Percentiles rank a stretch among this genome's conserved stretches.
These are phyloP conservation scores for Oxyteleia sp. DNA, from an alignment of 2,888 invertebrate species.

Conservation along the genomic window DNA sequence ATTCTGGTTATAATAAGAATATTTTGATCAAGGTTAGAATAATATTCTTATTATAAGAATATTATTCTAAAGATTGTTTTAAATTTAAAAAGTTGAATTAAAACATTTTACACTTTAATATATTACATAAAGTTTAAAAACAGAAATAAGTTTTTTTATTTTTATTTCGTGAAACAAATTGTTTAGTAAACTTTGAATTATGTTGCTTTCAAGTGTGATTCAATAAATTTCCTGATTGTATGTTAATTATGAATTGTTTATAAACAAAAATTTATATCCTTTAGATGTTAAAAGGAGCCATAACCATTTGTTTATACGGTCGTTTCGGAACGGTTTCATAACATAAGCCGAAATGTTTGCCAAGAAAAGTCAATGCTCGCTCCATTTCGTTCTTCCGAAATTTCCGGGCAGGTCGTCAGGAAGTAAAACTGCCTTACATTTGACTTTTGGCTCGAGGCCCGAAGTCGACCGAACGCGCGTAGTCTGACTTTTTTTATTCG, in stretches of 20 bases:
- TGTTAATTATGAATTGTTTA: not conserved
- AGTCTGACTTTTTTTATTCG: slow-evolving; percentile 14
- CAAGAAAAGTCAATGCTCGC: slow-evolving; percentile 72
- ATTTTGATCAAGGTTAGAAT: too few species aligned
- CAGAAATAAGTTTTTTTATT: too few species aligned
- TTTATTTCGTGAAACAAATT: too few species aligned
- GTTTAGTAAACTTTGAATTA: too few species aligned
- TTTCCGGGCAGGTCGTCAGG: slow-evolving; percentile 66
- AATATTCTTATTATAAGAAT: too few species aligned
- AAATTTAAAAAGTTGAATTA: too few species aligned
- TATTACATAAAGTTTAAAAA: too few species aligned
- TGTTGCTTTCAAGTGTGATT: too few species aligned
- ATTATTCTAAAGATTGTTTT: too few species aligned
- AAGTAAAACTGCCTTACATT: slow-evolving; percentile 53
- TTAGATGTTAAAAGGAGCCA: not conserved
- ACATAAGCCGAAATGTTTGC: slow-evolving; percentile 42
- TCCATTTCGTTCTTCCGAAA: slow-evolving; percentile 66
- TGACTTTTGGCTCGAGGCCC: slow-evolving; percentile 65
- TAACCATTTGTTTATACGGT: slow-evolving; percentile 49
- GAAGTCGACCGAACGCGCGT: slow-evolving; percentile 20
- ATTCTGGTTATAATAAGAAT: too few species aligned
- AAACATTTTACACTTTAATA: too few species aligned
- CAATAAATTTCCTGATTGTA: too few species aligned
- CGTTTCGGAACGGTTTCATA: slow-evolving; percentile 38
- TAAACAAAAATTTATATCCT: not conserved